These are phyloP conservation scores for Leucopternis melanops DNA, from an alignment of 2,113 vertebrate species.

Conservation along the genomic window DNA sequence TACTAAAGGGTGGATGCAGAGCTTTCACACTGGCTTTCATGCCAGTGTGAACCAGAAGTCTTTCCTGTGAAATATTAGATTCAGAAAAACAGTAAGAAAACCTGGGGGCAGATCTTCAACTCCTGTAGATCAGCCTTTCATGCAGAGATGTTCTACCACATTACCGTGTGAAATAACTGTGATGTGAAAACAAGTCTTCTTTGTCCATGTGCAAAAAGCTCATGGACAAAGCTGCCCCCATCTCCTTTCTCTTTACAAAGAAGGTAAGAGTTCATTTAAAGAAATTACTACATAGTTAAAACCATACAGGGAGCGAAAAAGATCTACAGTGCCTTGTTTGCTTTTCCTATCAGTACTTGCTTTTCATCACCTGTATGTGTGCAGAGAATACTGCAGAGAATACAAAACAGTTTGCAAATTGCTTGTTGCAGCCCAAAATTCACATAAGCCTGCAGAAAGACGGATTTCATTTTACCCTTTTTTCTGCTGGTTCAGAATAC, in stretches of 20 bases:
- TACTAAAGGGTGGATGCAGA: not conserved
- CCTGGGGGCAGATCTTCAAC: not conserved
- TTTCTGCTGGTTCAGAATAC: not conserved
- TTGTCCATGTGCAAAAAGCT: not conserved
- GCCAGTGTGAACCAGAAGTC: not conserved
- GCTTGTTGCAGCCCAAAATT: not conserved
- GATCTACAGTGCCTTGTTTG: not conserved
- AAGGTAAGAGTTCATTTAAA: not conserved
- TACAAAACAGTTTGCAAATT: not conserved
- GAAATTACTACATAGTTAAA: not conserved
- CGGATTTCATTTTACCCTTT: not conserved
- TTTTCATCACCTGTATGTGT: not conserved
- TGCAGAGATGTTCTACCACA: not conserved
- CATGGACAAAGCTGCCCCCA: not conserved
- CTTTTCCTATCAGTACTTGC: not conserved
- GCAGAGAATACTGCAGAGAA: not conserved
- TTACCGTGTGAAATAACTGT: not conserved
- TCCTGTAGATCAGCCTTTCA: not conserved
- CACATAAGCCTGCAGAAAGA: not conserved
- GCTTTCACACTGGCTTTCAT: not conserved
- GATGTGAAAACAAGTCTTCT: not conserved
- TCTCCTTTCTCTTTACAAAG: not conserved
- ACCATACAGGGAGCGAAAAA: not conserved
- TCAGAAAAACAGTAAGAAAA: not conserved
- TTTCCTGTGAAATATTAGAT: not conserved